Evolutionary conservation across 2,797 vertebrate genomes (phyloP), one percentile per base, ranked within the genome.

Genomic region (Hirundo rustica): DNA sequence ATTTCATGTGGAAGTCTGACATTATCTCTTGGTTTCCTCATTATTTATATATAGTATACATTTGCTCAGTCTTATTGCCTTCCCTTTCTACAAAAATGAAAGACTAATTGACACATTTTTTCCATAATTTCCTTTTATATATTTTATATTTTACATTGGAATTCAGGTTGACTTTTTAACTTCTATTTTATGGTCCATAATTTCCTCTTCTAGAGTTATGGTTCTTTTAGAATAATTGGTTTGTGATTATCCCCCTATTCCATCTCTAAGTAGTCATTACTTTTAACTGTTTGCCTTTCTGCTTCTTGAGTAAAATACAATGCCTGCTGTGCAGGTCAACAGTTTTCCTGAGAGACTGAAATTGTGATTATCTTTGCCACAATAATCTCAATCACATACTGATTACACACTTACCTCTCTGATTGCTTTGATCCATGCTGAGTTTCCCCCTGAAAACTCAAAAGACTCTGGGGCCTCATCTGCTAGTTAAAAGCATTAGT

Each of bases 381-480:
- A 57, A 94, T 96, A 95, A 96, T 94, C 89, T 97, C 53, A 89
- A 40, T 95, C 75, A 85, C 81, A 85, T 83, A 87, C 79, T 93
- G 87, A 95, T 93, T 97, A 92, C 26, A 66, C 34, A 57, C 15
- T 60, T 40, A 85, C 53, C 86, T 91, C 75, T 92, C 51, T 75
- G 83, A 82, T 93, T 95, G 60, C 66, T 87, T 45, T 86, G 68
- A 62, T 71, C 61, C 70, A 19, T 66, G 30, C 34, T 85, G 34
- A 21, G 18, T 92, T 95, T 95, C 66, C 85, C 22, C 67, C 51
- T 93, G 82, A 65, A 96, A 96, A 90, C 23, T 82, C 25, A 76
- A 44, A 87, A 44, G 29, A 92, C 29, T 22, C 29, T 20, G 0
- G 0, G 80, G 13, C 6, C 1, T 67, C 32, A 53, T 58, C 42